phyloP scores from a whole-genome alignment of 2,797 vertebrate species.

The Macropodus opercularis region DNA sequence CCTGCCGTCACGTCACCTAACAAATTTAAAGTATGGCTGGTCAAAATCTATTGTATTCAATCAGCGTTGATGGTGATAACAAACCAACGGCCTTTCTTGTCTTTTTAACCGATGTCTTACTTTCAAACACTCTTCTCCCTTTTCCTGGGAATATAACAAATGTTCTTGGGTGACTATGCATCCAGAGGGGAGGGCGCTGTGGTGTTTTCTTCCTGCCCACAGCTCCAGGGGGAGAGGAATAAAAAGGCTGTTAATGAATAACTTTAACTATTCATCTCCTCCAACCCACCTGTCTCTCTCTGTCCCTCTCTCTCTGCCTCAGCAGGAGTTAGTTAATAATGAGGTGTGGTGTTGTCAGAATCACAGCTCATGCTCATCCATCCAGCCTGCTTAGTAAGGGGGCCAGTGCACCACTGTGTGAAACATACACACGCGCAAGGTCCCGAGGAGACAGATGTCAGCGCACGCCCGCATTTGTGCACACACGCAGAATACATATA shows the following conservation, averaged over 20 bases:
- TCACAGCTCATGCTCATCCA: constrained; percentile 65
- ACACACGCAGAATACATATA: constrained; percentile 8
- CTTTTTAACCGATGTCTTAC: background rate
- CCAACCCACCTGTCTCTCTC: constrained; percentile 12
- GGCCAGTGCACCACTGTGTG: constrained; percentile 13
- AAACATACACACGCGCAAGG: constrained; percentile 39
- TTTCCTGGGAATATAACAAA: background rate
- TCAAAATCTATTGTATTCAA: no score
- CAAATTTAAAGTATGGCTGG: no score
- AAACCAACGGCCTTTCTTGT: background rate
- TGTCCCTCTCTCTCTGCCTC: constrained; percentile 44
- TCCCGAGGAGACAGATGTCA: constrained; percentile 42
- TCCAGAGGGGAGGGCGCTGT: background rate
- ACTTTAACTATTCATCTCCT: constrained; percentile 53
- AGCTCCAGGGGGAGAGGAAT: constrained; percentile 15
- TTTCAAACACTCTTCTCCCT: background rate
- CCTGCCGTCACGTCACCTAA: no score
- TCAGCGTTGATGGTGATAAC: background rate
- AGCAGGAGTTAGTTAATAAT: constrained; percentile 74
- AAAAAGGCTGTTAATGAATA: constrained; percentile 62
- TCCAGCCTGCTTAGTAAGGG: constrained; percentile 72
- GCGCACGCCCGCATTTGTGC: background rate
- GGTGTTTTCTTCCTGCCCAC: constrained; percentile 8
- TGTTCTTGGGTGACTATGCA: background rate
- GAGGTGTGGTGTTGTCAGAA: constrained; percentile 76